phyloP scores from a whole-genome alignment of 2,797 vertebrate species.

The Pseudotriccus pelzelni region DNA sequence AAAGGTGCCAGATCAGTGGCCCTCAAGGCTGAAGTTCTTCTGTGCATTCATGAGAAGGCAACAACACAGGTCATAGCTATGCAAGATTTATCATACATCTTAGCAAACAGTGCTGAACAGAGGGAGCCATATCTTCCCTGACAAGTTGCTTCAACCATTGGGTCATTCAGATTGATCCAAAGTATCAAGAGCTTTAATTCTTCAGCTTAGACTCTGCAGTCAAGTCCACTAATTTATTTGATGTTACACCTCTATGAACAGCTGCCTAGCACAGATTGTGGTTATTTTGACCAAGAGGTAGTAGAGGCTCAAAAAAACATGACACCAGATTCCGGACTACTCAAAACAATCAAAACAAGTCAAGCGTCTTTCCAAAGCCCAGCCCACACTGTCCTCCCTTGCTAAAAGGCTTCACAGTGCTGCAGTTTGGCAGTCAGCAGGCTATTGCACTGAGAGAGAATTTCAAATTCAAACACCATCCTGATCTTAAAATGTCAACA shows the following conservation, averaged over 20 bases:
- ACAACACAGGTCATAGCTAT: not conserved
- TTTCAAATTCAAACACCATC: constrained; percentile 10
- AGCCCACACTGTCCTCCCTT: not conserved
- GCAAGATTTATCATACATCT: not conserved
- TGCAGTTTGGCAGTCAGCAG: not conserved
- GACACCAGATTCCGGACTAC: not conserved
- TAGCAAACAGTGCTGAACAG: not conserved
- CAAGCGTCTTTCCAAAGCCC: not conserved
- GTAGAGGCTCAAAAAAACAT: not conserved
- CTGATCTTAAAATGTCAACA: constrained; percentile 8
- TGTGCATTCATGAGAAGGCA: not conserved
- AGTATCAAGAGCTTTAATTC: not conserved
- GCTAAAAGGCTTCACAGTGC: not conserved
- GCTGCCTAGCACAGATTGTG: not conserved
- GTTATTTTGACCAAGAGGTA: not conserved
- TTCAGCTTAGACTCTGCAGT: not conserved
- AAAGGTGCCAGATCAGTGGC: not conserved
- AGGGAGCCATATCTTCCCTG: not conserved
- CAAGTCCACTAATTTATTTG: not conserved
- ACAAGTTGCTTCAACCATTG: not conserved
- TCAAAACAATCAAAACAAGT: not conserved
- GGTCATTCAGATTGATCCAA: not conserved
- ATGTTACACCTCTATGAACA: not conserved
- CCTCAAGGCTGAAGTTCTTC: not conserved
- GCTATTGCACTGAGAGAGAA: not conserved